Percentiles rank a stretch among this genome's conserved stretches.
Conservation (phyloP, 2,888 invertebrate species). For the Belgica antarctica region DNA sequence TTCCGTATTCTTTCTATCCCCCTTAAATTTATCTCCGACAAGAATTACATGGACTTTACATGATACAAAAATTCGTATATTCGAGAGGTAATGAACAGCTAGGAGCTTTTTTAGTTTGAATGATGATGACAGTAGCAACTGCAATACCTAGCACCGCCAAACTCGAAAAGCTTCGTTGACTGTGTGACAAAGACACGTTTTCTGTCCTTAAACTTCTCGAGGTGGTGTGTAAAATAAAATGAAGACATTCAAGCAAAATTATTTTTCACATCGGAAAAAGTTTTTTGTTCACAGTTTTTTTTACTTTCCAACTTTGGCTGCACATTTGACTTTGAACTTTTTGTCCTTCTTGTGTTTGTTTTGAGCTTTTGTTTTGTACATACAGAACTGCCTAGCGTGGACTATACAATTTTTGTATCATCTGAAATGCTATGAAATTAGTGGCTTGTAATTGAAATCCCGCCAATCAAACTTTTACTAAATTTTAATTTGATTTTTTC, state of each 20-base stretch:
- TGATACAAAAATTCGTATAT: constrained; percentile 42
- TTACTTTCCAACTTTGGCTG: neutral
- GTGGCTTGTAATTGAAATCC: neutral
- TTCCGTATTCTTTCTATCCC: constrained; percentile 26
- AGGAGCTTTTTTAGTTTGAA: constrained; percentile 13
- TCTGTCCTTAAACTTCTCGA: neutral
- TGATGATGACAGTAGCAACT: too few species aligned
- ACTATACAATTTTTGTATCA: constrained; percentile 16
- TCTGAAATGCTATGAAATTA: neutral
- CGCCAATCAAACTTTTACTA: neutral
- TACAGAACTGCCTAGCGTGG: constrained; percentile 16
- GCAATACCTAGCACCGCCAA: neutral
- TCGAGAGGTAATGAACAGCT: constrained; percentile 34
- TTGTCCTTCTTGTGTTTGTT: neutral
- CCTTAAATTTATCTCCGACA: constrained; percentile 41
- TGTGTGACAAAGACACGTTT: neutral
- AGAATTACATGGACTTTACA: constrained; percentile 43
- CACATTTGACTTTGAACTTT: constrained; percentile 19
- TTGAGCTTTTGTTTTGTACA: constrained; percentile 5
- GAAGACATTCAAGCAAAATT: too few species aligned
- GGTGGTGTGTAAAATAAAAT: too few species aligned
- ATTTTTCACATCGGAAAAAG: neutral
- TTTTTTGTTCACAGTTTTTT: constrained; percentile 13
- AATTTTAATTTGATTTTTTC: neutral
- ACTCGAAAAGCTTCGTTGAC: neutral